Evolutionary conservation across 2,797 vertebrate species (phyloP).

Genomic region (Vipera ursinii): DNA sequence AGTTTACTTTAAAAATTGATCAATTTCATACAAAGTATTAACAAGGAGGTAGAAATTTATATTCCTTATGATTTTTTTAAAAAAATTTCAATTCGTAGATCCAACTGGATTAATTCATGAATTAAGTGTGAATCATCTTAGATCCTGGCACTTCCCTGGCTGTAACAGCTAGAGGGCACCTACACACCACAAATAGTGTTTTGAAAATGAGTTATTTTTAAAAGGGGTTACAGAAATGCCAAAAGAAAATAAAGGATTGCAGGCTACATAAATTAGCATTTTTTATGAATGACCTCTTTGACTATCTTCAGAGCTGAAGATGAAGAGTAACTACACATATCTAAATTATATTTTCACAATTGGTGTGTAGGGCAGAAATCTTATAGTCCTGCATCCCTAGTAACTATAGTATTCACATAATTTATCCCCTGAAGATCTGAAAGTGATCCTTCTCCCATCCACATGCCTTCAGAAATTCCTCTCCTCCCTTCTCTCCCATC

Average conservation of each 20-base stretch:
- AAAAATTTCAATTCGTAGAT: neutral
- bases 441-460: neutral
- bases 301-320: neutral
- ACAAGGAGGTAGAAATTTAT: neutral
- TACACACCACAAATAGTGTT: neutral
- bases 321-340: neutral
- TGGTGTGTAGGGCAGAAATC: neutral
- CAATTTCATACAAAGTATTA: neutral
- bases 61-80: neutral
- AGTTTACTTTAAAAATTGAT: neutral
- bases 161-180: neutral
- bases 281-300: neutral
- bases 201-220: neutral
- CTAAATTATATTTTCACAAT: too few relatives aligned
- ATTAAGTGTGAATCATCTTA: neutral
- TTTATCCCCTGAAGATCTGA: neutral
- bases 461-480: neutral
- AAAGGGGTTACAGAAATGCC: neutral
- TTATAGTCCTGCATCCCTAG: neutral
- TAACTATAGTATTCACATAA: neutral
- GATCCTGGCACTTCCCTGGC: neutral
- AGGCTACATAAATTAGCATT: neutral
- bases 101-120: neutral
- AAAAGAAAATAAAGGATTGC: neutral
- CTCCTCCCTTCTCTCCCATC: neutral